Evolutionary conservation across 2,888 invertebrate species (phyloP).

Genomic region (Myopa testacea): DNA sequence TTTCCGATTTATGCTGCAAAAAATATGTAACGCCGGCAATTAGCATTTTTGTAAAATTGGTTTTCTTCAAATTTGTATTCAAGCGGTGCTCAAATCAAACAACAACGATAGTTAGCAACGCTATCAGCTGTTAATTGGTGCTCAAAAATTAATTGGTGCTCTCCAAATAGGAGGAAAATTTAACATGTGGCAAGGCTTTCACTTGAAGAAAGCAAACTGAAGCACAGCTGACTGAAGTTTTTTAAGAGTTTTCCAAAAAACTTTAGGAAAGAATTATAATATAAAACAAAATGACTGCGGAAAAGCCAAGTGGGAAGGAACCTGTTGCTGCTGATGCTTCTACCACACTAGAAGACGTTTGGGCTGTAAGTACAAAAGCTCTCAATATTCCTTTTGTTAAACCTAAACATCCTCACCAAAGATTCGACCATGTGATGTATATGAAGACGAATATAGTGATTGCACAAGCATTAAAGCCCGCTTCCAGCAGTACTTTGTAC

Average conservation of each 20-base stretch:
- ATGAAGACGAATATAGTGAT: slow-evolving; percentile 84
- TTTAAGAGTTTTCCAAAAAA: neutral
- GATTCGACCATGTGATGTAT: slow-evolving; percentile 73
- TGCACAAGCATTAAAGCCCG: slow-evolving; percentile 80
- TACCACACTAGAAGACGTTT: slow-evolving; percentile 10
- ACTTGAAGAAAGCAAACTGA: neutral
- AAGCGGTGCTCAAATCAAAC: too few relatives aligned
- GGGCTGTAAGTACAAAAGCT: slow-evolving; percentile 25
- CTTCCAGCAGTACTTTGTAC: slow-evolving; percentile 88
- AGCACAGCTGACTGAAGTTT: neutral
- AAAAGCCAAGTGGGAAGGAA: neutral
- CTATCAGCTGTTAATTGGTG: too few relatives aligned
- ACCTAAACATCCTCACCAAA: neutral
- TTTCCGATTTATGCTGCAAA: too few relatives aligned
- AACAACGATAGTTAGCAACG: too few relatives aligned
- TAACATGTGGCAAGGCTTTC: neutral
- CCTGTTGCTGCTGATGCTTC: neutral
- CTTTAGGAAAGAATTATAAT: neutral
- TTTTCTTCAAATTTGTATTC: too few relatives aligned
- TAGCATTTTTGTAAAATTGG: too few relatives aligned
- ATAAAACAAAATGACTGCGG: neutral
- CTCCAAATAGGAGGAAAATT: too few relatives aligned
- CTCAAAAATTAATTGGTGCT: too few relatives aligned
- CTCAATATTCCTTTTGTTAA: neutral
- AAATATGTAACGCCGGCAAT: too few relatives aligned